Evolutionary conservation across 2,888 invertebrate species (phyloP), one percentile per base, ranked within the genome.

Genomic region (Tinea semifulvella): DNA sequence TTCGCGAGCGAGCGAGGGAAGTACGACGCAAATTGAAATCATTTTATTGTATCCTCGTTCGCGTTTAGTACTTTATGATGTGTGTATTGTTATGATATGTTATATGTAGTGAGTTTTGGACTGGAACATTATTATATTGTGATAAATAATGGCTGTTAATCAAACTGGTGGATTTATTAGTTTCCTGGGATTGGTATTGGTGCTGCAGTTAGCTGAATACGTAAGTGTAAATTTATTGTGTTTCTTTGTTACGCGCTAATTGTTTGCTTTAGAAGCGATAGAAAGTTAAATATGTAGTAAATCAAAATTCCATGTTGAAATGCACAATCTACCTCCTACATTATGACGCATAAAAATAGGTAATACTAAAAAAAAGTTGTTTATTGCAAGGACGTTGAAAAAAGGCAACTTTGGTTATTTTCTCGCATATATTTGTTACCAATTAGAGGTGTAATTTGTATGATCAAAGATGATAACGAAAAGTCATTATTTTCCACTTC

Each of bases 171-270:
- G 54, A 51, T 53, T 57, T 53, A 53, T 58, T 50, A 52, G 58
- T 56, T 51, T 68, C 55, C 57, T 68, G 56, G 65, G 68, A 58
- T 70, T 57, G 59, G 60, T 73, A 49, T 58, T 71, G 49, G 50
- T 69, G 50, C 53, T 71, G 53, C 61, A 61, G 48, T 47, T 71
- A 56, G 53, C 58, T 50, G 61, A 67, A 68, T 61, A 69, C 58
- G 73, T 74, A 65, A 72, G 73, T 73, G 47, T 45, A 45, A 42
- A 18, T 43, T 28, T 42, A 16, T 42, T 46, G 56, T 57, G 50
- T 48, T 57, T 53, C 53, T 57, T 56, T 56, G 59, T 61, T 63
- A 53, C 55, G 60, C 56, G 42, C 57, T 56, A 60, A 52, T 60
- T 57, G 56, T 46, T 56, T 43, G 14, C 31, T 14, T 11, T 2